Conservation (phyloP, 2,113 vertebrate genomes). For the Myotis davidii region DNA sequence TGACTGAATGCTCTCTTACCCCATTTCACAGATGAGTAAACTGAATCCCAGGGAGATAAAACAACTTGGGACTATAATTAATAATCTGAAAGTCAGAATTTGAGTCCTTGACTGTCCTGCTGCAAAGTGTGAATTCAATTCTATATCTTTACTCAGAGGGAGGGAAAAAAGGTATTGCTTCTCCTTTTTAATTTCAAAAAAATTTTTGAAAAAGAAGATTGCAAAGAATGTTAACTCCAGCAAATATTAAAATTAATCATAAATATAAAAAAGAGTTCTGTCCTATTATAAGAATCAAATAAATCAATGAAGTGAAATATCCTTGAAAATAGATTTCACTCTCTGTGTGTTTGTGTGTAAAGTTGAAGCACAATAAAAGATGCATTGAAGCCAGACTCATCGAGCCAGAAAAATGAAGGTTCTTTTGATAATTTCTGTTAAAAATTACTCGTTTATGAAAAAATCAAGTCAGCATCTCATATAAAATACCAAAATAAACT, state of each 20-base stretch:
- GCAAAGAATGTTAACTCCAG: background rate
- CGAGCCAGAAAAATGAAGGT: background rate
- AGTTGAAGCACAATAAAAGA: background rate
- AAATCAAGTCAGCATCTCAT: background rate
- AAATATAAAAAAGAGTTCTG: background rate
- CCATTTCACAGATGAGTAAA: constrained; percentile 3
- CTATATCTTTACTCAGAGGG: background rate
- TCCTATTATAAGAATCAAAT: background rate
- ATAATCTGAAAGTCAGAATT: background rate
- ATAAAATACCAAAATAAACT: background rate
- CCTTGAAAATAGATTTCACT: background rate
- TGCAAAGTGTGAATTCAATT: background rate
- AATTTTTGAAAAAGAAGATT: background rate
- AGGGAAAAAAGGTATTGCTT: background rate
- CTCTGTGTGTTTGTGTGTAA: no score
- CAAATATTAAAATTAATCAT: background rate
- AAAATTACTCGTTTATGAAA: background rate
- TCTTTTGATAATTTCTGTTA: background rate
- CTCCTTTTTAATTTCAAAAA: background rate
- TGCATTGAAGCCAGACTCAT: background rate
- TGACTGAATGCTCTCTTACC: rapidly evolving
- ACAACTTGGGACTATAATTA: no score
- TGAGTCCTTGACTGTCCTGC: background rate
- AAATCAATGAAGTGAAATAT: background rate
- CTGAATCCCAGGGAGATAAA: background rate